Conservation (phyloP, 2,797 vertebrate genomes). For the Myotis daubentonii region DNA sequence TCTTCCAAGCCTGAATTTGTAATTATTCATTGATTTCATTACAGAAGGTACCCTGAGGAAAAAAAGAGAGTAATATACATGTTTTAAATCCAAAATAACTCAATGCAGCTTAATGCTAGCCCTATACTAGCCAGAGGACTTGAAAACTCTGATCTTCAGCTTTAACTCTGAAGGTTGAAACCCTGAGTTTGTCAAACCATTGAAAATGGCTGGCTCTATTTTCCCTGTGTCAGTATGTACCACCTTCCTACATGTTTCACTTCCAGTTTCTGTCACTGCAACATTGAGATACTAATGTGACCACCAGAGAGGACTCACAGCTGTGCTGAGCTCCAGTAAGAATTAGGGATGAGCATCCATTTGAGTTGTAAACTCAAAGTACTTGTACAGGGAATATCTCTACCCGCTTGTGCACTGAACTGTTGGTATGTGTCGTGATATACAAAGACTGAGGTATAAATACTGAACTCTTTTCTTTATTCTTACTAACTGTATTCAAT, state of each 20-base stretch:
- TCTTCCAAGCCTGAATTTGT: background rate
- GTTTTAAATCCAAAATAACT: background rate
- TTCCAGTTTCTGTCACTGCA: background rate
- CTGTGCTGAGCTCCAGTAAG: background rate
- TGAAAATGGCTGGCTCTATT: no score
- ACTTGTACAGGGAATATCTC: background rate
- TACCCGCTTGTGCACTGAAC: background rate
- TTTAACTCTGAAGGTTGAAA: background rate
- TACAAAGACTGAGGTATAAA: background rate
- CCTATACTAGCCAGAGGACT: background rate
- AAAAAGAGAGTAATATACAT: background rate
- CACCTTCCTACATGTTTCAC: background rate
- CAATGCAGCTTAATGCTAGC: background rate
- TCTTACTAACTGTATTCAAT: background rate
- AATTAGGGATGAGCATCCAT: fast-evolving
- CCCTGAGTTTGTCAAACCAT: no score
- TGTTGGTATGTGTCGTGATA: background rate
- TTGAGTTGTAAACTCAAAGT: background rate
- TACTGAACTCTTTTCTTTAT: background rate
- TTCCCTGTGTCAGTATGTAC: no score
- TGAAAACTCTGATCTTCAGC: background rate
- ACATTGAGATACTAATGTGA: background rate
- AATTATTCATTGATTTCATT: background rate
- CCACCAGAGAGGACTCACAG: background rate
- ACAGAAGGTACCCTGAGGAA: background rate